phyloP scores from a whole-genome alignment of 2,888 invertebrate genomes.

The Leptopilina drosophilae region DNA sequence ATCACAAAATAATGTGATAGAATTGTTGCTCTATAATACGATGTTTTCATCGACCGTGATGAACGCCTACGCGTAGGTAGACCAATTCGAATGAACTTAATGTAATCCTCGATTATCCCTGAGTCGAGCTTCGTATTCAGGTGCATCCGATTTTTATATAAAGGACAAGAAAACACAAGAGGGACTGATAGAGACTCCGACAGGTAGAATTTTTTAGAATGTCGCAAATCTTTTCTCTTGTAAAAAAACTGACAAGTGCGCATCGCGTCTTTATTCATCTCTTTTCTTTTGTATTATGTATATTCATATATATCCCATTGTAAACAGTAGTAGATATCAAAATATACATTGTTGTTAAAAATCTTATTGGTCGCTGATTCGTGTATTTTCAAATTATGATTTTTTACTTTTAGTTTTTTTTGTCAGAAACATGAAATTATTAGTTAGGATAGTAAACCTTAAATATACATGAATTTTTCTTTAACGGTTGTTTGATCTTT shows the following conservation, averaged over 20 bases:
- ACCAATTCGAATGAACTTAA: constrained; percentile 39
- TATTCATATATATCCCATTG: no score
- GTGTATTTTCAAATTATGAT: no score
- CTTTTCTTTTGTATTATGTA: neutral
- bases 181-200: constrained; percentile 42
- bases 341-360: no score
- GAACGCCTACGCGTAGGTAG: constrained; percentile 29
- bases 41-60: constrained; percentile 36
- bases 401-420: neutral
- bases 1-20: constrained; percentile 23
- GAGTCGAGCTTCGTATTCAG: constrained; percentile 28
- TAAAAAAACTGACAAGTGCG: constrained; percentile 31
- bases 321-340: neutral
- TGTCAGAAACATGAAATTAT: neutral
- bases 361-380: no score
- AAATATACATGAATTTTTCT: neutral
- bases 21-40: constrained; percentile 7
- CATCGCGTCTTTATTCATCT: constrained; percentile 23
- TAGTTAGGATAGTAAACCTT: no score
- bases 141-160: constrained; percentile 38
- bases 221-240: constrained; percentile 55
- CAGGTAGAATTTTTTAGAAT: constrained; percentile 55
- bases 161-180: constrained; percentile 45
- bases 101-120: constrained; percentile 37
- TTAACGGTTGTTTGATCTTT: constrained; percentile 47